Conservation (phyloP, 2,113 vertebrate species). For the Aleadryas rufinucha region DNA sequence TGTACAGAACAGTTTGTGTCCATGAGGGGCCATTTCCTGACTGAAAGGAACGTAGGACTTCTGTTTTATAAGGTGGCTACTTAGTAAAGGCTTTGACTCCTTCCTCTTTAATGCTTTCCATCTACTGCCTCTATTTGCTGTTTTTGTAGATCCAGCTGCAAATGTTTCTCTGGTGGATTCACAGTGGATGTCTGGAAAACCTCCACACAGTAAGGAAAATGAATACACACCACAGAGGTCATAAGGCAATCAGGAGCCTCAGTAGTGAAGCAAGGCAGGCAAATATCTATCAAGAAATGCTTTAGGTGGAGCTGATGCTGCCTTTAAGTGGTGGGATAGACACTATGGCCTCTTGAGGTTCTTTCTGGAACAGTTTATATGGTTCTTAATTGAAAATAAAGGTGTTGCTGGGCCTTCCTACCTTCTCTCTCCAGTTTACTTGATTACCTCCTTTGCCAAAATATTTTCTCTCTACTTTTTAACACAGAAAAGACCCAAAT, state of each 20-base stretch:
- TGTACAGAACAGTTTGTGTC: not conserved
- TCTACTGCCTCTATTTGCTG: not conserved
- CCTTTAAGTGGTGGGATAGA: not conserved
- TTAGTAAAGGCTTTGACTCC: not conserved
- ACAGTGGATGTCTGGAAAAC: not conserved
- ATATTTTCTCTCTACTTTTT: not conserved
- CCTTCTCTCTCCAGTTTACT: not conserved
- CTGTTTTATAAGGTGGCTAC: not conserved
- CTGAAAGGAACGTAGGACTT: not conserved
- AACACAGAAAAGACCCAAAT: not conserved
- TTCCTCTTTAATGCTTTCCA: not conserved
- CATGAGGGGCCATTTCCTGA: not conserved
- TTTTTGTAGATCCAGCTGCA: not conserved
- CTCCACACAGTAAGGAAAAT: not conserved
- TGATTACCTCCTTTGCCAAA: not conserved
- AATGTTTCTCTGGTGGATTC: not conserved
- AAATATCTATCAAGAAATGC: not conserved
- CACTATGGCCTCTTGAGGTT: not conserved
- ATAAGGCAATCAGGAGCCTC: not conserved
- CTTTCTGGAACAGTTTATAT: not conserved
- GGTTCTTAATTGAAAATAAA: not conserved
- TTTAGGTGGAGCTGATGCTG: not conserved
- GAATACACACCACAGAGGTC: not conserved
- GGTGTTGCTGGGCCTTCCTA: not conserved
- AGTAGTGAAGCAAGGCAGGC: not conserved